A percentile compares a stretch with the other conserved stretches of the same genome.
These are phyloP conservation scores for Aurelia sp. DNA, from an alignment of 30 jellyfish, hydroid and myxozoan genomes.

Conservation along the genomic window DNA sequence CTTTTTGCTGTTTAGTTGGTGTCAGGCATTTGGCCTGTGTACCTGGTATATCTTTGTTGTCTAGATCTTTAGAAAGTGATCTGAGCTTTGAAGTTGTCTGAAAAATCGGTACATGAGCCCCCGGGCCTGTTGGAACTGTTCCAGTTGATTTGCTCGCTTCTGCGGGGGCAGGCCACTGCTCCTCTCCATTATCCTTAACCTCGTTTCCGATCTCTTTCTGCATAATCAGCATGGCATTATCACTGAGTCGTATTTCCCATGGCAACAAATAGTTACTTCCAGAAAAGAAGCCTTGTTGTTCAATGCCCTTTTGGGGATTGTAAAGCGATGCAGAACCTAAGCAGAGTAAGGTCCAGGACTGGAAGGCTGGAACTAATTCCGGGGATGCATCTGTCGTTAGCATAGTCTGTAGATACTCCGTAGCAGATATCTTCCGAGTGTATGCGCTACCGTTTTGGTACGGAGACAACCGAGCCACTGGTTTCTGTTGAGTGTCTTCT, in stretches of 20 bases:
- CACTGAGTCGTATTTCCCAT: conserved; percentile 92
- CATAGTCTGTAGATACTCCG: conserved; percentile 68
- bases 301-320: conserved; percentile 75
- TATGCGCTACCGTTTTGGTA: neutral
- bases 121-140: conserved; percentile 48
- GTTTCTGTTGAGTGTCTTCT: neutral
- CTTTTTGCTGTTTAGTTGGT: conserved; percentile 76
- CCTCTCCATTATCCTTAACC: conserved; percentile 69
- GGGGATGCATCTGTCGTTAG: conserved; percentile 67
- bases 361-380: conserved; percentile 74
- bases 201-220: conserved; percentile 49
- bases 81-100: conserved; percentile 73
- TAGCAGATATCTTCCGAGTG: conserved; percentile 8
- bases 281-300: conserved; percentile 95
- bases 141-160: conserved; percentile 70
- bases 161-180: conserved; percentile 99
- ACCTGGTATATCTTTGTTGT: conserved; percentile 22
- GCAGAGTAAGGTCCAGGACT: conserved; percentile 94
- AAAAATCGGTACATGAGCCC: conserved; percentile 76
- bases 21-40: conserved; percentile 32
- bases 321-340: conserved; percentile 93
- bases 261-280: conserved; percentile 92
- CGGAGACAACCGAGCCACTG: neutral
- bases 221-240: conserved; percentile 23
- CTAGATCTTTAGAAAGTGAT: conserved; percentile 68